Evolutionary conservation across 2,797 vertebrate species (phyloP), one percentile per base, ranked within the genome.

Genomic region (Sandelia bainsii): DNA sequence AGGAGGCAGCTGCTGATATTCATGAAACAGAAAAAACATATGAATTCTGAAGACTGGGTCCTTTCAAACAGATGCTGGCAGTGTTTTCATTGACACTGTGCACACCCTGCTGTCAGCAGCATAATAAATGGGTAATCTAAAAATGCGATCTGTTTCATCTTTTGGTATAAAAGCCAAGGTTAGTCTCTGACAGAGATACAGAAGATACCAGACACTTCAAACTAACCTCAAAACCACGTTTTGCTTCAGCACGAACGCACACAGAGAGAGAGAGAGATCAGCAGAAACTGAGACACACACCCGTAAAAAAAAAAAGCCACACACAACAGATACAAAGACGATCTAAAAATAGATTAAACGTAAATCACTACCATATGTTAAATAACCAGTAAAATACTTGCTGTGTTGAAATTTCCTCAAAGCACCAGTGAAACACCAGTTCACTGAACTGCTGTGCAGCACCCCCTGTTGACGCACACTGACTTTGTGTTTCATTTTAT

Each of bases 401-500:
- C 40, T 77, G 69, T 58, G 57, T 37, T 77, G 65, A 61, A 58
- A 60, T 54, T 12, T 72, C 60, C 62, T 52, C 25, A 42, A 2
- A 68, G 57, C 45, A 46, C 45, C 19, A 34, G 42, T 81, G 64
- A 61, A 40, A 56, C 52, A 45, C 53, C 16, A n/a, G 14, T 23
- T 50, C 13, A n/a, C 32, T 69, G 39, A 42, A 46, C 73, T 82
- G 81, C 75, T 66, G 70, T 53, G 70, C 70, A 87, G 84, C 82
- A 7, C 87, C 89, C 86, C 86, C 88, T 91, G 74, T 88, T 85
- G 88, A 86, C 56, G 0, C 8, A 64, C 68, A 78, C 29, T 1
- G 48, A 14, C 13, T 61, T 52, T 39, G 8, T 19, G 13, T 60
- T 37, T 10, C 8, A 46, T 20, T 50, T 46, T 16, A 29, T 40